Evolutionary conservation across 2,113 vertebrate genomes (phyloP).

Genomic region (Myotis yumanensis): DNA sequence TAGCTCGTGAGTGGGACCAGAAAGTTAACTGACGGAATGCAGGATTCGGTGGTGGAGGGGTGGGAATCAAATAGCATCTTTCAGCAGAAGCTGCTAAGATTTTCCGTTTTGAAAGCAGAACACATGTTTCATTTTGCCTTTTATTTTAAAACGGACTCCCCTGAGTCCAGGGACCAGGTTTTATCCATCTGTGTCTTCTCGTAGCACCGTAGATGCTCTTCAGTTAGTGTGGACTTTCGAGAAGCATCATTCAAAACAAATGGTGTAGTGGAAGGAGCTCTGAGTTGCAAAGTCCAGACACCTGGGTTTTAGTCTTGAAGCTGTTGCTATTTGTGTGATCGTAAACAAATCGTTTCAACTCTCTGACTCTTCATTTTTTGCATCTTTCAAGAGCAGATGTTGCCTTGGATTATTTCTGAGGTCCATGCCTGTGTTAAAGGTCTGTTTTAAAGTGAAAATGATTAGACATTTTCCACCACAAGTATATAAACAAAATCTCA

Average conservation of each 20-base stretch:
- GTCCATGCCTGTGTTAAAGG: background rate
- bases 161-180: background rate
- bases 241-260: background rate
- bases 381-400: constrained; percentile 22
- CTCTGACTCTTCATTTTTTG: constrained; percentile 18
- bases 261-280: background rate
- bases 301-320: background rate
- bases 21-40: constrained; percentile 7
- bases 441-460: constrained; percentile 46
- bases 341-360: constrained; percentile 36
- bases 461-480: constrained; percentile 2
- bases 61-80: background rate
- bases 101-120: constrained; percentile 13
- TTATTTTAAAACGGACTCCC: constrained; percentile 3
- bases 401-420: background rate
- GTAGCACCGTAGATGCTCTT: background rate
- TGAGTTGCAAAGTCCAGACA: background rate
- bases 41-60: background rate
- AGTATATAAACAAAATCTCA: constrained; percentile 1
- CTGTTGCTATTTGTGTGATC: constrained; percentile 10
- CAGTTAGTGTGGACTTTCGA: background rate
- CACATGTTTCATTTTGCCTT: background rate
- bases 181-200: background rate
- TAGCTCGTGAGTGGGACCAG: background rate
- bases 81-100: background rate